Percentiles rank a stretch among this genome's conserved stretches.
Evolutionary conservation across 2,113 vertebrate species (phyloP).

Genomic region (Sciurus niger): DNA sequence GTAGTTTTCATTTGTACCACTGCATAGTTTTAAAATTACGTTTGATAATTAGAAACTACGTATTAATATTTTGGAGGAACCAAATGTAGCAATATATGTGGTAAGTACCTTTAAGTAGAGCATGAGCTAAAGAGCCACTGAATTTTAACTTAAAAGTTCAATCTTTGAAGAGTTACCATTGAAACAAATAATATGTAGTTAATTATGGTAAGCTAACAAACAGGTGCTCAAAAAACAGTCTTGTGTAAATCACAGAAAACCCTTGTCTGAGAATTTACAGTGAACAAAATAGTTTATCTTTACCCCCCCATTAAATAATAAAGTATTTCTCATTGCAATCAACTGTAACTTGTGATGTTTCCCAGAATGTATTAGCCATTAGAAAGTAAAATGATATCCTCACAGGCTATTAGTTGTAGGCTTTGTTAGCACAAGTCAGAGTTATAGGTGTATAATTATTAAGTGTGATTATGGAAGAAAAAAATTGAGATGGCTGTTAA

Average conservation of each 20-base stretch:
- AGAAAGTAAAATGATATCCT: constrained; percentile 33
- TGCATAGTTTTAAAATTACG: constrained; percentile 23
- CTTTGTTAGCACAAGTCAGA: background rate
- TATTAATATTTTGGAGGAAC: constrained; percentile 58
- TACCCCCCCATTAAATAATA: background rate
- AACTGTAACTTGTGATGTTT: background rate
- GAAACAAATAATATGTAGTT: constrained; percentile 7
- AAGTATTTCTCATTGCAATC: background rate
- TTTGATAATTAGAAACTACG: background rate
- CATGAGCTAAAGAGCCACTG: background rate
- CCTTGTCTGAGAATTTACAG: constrained; percentile 4
- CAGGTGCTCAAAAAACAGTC: background rate
- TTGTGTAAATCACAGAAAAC: background rate
- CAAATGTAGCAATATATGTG: background rate
- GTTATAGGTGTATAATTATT: background rate
- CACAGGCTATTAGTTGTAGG: background rate
- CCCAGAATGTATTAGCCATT: background rate
- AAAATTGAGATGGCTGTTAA: constrained; percentile 34
- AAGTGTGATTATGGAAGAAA: background rate
- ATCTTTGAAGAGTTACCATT: constrained; percentile 52
- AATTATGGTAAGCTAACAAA: background rate
- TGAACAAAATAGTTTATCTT: constrained; percentile 41
- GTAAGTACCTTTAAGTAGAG: constrained; percentile 62
- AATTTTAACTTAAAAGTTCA: background rate
- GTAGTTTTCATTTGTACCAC: background rate